Evolutionary conservation across 1,140 invertebrate species (phyloP).

Genomic region (Drosophila athabasca): DNA sequence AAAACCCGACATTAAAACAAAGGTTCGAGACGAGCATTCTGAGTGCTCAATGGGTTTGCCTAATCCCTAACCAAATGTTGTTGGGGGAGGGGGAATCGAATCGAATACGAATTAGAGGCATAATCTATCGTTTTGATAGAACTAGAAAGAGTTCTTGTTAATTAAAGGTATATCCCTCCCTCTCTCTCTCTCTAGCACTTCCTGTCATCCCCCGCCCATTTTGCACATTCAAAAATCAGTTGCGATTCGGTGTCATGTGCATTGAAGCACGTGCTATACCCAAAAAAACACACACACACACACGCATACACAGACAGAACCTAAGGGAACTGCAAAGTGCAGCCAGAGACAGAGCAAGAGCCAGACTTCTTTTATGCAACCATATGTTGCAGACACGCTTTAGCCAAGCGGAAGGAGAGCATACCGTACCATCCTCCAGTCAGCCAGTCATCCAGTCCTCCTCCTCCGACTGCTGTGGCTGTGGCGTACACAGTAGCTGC

Average conservation of each 20-base stretch:
- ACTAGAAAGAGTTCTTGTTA: too few relatives aligned
- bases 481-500: conserved; percentile 76
- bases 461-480: conserved; percentile 25
- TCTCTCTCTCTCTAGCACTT: conserved; percentile 21
- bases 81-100: not conserved
- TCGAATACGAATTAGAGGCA: too few relatives aligned
- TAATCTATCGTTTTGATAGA: too few relatives aligned
- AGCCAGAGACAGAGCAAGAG: conserved; percentile 18
- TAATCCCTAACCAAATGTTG: conserved; percentile 17
- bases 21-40: conserved; percentile 19
- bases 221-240: conserved; percentile 9
- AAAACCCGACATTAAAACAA: conserved; percentile 46
- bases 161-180: too few relatives aligned
- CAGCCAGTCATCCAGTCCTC: not conserved
- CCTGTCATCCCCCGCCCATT: conserved; percentile 17
- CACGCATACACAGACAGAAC: conserved; percentile 1
- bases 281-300: too few relatives aligned
- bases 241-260: conserved; percentile 74
- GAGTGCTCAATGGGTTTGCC: conserved; percentile 47
- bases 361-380: conserved; percentile 64
- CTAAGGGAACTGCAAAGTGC: conserved; percentile 47
- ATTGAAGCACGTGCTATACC: conserved; percentile 73
- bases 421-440: conserved; percentile 1
- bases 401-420: conserved; percentile 75
- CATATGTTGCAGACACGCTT: conserved; percentile 80